Conservation (phyloP, 2,888 invertebrate species). For the Didymodactylos carnosus region DNA sequence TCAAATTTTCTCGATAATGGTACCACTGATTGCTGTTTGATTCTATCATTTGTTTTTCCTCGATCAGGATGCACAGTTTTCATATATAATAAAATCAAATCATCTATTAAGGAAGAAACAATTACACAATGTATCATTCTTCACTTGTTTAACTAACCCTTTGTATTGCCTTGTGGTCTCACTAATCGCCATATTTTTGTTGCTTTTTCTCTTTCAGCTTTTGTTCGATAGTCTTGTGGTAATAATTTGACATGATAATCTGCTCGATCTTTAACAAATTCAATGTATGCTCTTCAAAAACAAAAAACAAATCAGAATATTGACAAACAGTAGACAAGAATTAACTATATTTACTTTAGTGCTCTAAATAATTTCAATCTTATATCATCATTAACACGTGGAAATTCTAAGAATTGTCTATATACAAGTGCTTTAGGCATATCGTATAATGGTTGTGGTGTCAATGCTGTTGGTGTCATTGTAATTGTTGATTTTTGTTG, state of each 20-base stretch:
- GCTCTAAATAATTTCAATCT: conserved; percentile 6
- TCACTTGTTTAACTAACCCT: background rate
- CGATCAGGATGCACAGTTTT: background rate
- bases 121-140: too few species aligned
- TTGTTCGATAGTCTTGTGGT: conserved; percentile 24
- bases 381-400: conserved; percentile 2
- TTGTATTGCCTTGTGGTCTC: background rate
- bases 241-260: conserved; percentile 17
- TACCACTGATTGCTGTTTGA: background rate
- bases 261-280: conserved; percentile 7
- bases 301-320: background rate
- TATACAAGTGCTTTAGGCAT: conserved; percentile 12
- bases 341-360: conserved; percentile 4
- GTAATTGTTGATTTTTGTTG: background rate
- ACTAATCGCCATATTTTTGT: conserved; percentile 1
- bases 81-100: background rate
- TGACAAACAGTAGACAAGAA: background rate
- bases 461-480: background rate
- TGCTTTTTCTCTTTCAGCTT: conserved; percentile 22
- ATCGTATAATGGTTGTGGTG: conserved; percentile 2
- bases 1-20: background rate
- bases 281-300: conserved; percentile 1
- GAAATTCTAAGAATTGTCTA: conserved; percentile 9
- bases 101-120: background rate
- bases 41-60: background rate